Conservation (phyloP, 1,140 invertebrate genomes). For the Hypothenemus hampei region DNA sequence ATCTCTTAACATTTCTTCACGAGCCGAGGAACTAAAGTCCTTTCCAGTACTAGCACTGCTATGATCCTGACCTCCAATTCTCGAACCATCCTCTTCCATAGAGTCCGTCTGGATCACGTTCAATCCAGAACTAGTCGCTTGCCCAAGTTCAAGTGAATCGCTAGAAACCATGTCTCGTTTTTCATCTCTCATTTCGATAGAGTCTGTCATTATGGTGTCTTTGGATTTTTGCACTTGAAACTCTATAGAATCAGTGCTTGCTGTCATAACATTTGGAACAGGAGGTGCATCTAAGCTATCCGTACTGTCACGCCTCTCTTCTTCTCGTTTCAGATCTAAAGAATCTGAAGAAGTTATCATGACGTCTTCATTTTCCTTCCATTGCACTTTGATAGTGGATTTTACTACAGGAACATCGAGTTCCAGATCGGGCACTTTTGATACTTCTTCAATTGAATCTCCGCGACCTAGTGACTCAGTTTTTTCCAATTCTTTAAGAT, state of each 20-base stretch:
- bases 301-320: conserved; percentile 48
- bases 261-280: conserved; percentile 52
- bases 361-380: conserved; percentile 46
- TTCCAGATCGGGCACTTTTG: conserved; percentile 49
- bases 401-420: conserved; percentile 44
- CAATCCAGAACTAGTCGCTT: conserved; percentile 31
- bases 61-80: conserved; percentile 43
- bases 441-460: conserved; percentile 50
- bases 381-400: conserved; percentile 38
- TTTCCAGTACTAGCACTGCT: conserved; percentile 48
- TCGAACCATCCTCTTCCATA: conserved; percentile 49
- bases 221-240: conserved; percentile 43
- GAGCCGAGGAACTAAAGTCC: conserved; percentile 47
- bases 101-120: conserved; percentile 47
- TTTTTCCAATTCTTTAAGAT: conserved; percentile 50
- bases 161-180: conserved; percentile 43
- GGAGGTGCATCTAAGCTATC: conserved; percentile 55
- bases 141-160: conserved; percentile 49
- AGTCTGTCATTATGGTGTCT: conserved; percentile 47
- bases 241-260: conserved; percentile 61
- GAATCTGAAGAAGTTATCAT: conserved; percentile 61
- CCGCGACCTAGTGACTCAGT: conserved; percentile 49
- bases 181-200: conserved; percentile 48
- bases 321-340: conserved; percentile 50
- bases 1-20: conserved; percentile 44